phyloP scores from a whole-genome alignment of 2,888 invertebrate genomes.

The Tinea trinotella region DNA sequence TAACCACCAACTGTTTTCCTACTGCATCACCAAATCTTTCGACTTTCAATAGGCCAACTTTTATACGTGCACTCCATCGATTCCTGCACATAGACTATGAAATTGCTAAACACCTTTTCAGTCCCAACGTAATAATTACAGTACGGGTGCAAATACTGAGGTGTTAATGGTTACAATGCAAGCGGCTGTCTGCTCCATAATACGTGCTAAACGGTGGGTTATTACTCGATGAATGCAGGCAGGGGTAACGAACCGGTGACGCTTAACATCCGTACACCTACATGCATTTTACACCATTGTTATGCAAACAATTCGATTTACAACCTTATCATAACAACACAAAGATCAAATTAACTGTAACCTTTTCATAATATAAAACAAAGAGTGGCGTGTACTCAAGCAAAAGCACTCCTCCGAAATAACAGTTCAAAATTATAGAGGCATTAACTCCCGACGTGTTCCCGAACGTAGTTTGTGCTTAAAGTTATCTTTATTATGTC shows the following conservation, averaged over 20 bases:
- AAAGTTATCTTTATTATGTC: conserved; percentile 38
- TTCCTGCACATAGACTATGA: no score
- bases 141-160: neutral
- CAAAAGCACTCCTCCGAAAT: conserved; percentile 29
- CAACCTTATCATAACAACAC: neutral
- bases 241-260: conserved; percentile 7
- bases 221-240: conserved; percentile 1
- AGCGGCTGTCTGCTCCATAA: neutral
- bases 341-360: neutral
- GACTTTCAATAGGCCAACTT: neutral
- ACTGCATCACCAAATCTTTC: no score
- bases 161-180: neutral
- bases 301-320: conserved; percentile 13
- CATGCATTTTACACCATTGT: conserved; percentile 16
- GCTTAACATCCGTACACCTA: neutral
- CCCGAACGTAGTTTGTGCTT: conserved; percentile 40
- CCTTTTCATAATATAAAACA: conserved; percentile 5
- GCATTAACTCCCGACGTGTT: conserved; percentile 41
- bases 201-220: conserved; percentile 2
- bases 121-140: neutral
- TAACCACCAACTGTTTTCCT: no score
- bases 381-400: conserved; percentile 9
- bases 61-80: no score
- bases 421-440: conserved; percentile 42
- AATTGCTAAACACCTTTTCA: no score